These are phyloP conservation scores for Scaptomyza graminum DNA, from an alignment of 1,140 invertebrate species.

Conservation along the genomic window DNA sequence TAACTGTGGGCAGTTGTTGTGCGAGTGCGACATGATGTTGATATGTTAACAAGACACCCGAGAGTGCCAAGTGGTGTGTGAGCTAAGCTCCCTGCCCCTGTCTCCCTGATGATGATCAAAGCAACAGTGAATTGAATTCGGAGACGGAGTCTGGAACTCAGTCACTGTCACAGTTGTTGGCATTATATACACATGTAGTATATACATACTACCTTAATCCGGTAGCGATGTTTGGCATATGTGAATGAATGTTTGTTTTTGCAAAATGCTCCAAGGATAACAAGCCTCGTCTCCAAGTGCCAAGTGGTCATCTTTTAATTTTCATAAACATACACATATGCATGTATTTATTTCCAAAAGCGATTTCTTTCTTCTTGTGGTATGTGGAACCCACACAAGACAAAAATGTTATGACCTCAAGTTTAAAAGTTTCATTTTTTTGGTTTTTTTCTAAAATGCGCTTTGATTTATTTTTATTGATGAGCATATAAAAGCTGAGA, in stretches of 20 bases:
- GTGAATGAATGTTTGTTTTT: conserved; percentile 74
- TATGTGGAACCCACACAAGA: conserved; percentile 26
- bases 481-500: conserved; percentile 71
- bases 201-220: conserved; percentile 67
- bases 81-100: conserved; percentile 17
- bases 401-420: conserved; percentile 37
- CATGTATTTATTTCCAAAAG: conserved; percentile 2
- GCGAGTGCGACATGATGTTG: conserved; percentile 79
- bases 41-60: conserved; percentile 81
- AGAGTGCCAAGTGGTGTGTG: conserved; percentile 72
- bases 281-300: conserved; percentile 39
- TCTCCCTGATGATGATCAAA: conserved; percentile 16
- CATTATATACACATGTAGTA: conserved; percentile 31
- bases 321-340: conserved; percentile 38
- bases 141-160: conserved; percentile 34
- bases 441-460: conserved; percentile 59
- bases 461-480: conserved; percentile 82
- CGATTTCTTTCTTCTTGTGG: conserved; percentile 2
- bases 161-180: conserved; percentile 73
- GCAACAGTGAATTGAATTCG: background rate
- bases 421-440: conserved; percentile 10
- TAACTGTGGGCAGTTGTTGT: conserved; percentile 56
- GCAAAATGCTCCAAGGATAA: conserved; percentile 65
- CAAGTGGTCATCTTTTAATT: conserved; percentile 53
- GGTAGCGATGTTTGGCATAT: conserved; percentile 74